Conservation (phyloP, 2,888 invertebrate genomes). For the Oscheius sp. region DNA sequence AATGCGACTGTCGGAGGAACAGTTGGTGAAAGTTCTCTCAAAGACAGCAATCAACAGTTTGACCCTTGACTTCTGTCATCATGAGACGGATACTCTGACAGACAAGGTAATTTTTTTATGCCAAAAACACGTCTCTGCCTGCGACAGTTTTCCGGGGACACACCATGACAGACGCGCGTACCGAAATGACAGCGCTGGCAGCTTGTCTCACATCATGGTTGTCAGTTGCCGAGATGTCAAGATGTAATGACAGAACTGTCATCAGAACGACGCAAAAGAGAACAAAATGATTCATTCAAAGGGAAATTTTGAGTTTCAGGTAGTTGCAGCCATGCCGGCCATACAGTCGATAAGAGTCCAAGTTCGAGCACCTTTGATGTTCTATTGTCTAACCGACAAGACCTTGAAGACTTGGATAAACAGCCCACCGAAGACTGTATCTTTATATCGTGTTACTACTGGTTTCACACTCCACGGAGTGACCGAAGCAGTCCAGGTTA, state of each 20-base stretch:
- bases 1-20: conserved; percentile 13
- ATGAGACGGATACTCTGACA: conserved; percentile 18
- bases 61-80: conserved; percentile 29
- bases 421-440: conserved; percentile 8
- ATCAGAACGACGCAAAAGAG: conserved; percentile 8
- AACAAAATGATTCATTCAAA: conserved; percentile 21
- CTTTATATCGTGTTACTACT: background rate
- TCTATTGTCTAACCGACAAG: conserved; percentile 39
- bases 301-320: conserved; percentile 28
- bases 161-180: conserved; percentile 29
- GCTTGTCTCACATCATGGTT: conserved; percentile 28
- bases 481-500: conserved; percentile 14
- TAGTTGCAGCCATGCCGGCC: conserved; percentile 31
- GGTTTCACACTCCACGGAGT: conserved; percentile 24
- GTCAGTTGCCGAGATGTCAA: conserved; percentile 30
- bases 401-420: conserved; percentile 35
- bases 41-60: conserved; percentile 12
- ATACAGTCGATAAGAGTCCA: conserved; percentile 41
- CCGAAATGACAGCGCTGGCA: conserved; percentile 32
- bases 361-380: conserved; percentile 33
- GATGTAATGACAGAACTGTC: conserved; percentile 32
- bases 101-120: conserved; percentile 19
- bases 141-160: conserved; percentile 22
- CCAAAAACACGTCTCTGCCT: background rate
- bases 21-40: conserved; percentile 7